Conservation (phyloP, 2,888 invertebrate species). For the Melieria crassipennis region DNA sequence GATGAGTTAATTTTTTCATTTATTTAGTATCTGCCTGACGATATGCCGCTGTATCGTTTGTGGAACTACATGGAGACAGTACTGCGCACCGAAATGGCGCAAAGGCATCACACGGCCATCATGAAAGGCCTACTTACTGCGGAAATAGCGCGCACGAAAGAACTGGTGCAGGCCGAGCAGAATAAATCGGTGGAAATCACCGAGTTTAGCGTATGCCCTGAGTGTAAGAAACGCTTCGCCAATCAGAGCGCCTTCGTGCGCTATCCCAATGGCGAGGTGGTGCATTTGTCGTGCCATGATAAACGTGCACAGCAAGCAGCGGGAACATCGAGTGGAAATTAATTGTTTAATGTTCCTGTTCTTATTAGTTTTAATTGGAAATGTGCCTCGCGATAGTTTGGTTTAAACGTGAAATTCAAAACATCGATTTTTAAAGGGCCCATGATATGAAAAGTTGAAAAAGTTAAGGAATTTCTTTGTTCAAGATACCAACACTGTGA, state of each 20-base stretch:
- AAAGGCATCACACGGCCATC: slow-evolving; percentile 79
- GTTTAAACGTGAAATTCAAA: too few relatives aligned
- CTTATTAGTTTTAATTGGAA: too few relatives aligned
- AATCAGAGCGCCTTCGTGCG: slow-evolving; percentile 94
- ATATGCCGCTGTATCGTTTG: slow-evolving; percentile 79
- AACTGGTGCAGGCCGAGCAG: slow-evolving; percentile 82
- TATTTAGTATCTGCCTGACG: slow-evolving; percentile 79
- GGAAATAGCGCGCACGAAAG: slow-evolving; percentile 84
- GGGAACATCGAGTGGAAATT: slow-evolving; percentile 14
- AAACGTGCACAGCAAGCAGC: slow-evolving; percentile 42
- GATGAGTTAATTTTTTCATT: slow-evolving; percentile 20
- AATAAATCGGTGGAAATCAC: slow-evolving; percentile 85
- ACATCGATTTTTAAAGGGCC: too few relatives aligned
- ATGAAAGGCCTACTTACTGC: slow-evolving; percentile 85
- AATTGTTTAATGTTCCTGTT: neutral
- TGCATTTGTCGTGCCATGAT: slow-evolving; percentile 89
- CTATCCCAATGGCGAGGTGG: slow-evolving; percentile 90
- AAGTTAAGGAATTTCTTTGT: too few relatives aligned
- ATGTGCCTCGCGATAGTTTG: too few relatives aligned
- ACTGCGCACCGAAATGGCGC: slow-evolving; percentile 77
- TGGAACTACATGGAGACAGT: slow-evolving; percentile 83
- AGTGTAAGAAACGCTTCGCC: slow-evolving; percentile 93
- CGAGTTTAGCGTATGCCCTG: slow-evolving; percentile 88
- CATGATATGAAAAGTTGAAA: too few relatives aligned
- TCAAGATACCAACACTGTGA: too few relatives aligned